phyloP scores from a whole-genome alignment of 2,888 invertebrate species.

The Sclerodermus sp. region DNA sequence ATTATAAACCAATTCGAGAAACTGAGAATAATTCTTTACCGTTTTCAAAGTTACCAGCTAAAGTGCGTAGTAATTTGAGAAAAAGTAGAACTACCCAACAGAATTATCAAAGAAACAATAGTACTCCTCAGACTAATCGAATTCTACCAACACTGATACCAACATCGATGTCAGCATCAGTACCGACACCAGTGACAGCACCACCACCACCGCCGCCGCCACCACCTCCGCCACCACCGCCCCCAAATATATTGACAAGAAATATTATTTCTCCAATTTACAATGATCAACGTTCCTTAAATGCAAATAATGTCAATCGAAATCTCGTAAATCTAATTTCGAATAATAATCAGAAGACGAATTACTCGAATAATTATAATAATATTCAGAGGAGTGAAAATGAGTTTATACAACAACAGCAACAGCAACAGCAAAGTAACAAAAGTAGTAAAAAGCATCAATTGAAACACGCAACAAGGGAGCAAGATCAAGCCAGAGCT shows the following conservation, averaged over 20 bases:
- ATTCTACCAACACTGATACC: constrained; percentile 11
- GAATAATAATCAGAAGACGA: constrained; percentile 26
- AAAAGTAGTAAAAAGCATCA: constrained; percentile 56
- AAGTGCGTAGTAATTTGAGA: constrained; percentile 36
- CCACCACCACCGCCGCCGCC: no score
- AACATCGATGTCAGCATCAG: constrained; percentile 9
- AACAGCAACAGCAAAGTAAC: constrained; percentile 11
- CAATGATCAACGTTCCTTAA: constrained; percentile 20
- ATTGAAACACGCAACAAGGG: constrained; percentile 63
- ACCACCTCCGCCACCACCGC: constrained; percentile 1
- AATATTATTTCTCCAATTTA: constrained; percentile 1
- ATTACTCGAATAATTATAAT: constrained; percentile 32
- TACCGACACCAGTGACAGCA: not conserved
- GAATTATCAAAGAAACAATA: constrained; percentile 9
- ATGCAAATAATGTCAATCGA: constrained; percentile 13
- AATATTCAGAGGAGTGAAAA: constrained; percentile 39
- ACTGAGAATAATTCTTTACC: constrained; percentile 35
- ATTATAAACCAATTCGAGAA: constrained; percentile 49
- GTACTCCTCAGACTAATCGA: not conserved
- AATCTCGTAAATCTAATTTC: constrained; percentile 21
- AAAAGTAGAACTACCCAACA: constrained; percentile 32
- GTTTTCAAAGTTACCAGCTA: constrained; percentile 40
- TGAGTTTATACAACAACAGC: constrained; percentile 40
- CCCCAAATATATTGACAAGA: no score
- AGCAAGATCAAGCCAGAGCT: constrained; percentile 64